phyloP scores from a whole-genome alignment of 2,113 vertebrate genomes.

The Gymnobelideus leadbeateri region DNA sequence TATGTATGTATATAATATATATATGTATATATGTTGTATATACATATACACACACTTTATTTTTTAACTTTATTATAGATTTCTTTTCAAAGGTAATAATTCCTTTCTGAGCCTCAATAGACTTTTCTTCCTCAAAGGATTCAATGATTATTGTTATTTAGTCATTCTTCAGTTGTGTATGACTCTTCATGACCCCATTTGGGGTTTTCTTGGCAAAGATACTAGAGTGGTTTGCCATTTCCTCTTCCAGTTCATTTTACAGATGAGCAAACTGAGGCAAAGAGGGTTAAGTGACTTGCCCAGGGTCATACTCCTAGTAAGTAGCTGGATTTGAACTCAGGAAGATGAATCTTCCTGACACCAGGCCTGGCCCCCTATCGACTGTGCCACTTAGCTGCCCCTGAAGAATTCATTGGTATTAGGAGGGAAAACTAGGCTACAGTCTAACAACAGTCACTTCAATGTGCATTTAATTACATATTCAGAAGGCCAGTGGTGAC shows the following conservation, averaged over 20 bases:
- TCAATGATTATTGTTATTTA: neutral
- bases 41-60: neutral
- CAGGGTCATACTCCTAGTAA: no score
- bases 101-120: neutral
- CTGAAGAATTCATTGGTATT: neutral
- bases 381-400: no score
- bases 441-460: fast-evolving
- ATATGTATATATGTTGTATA: neutral
- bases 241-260: neutral
- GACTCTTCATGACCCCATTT: neutral
- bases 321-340: no score
- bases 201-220: neutral
- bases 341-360: no score
- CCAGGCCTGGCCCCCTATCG: no score
- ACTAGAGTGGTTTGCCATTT: neutral
- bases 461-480: fast-evolving
- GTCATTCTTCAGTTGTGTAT: neutral
- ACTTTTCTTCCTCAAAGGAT: neutral
- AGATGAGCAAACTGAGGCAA: no score
- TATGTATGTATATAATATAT: neutral
- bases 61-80: neutral
- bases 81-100: neutral
- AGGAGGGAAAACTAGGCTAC: neutral
- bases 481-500: neutral
- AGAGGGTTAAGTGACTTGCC: no score